Conservation (phyloP, 1,140 invertebrate genomes). For the Homalodisca vitripennis region DNA sequence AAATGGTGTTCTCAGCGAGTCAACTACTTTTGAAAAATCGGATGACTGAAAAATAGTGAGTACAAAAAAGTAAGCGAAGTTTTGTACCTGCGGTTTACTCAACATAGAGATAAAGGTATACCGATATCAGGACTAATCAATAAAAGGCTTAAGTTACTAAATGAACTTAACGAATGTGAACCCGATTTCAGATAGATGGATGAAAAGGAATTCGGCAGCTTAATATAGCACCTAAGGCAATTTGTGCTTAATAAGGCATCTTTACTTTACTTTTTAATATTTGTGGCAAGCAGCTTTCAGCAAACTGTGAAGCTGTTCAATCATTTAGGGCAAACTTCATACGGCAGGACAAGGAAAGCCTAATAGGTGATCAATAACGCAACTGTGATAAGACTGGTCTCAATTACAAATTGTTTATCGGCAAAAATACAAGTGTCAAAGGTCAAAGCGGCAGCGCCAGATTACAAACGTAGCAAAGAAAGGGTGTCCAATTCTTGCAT, state of each 20-base stretch:
- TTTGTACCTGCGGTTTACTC: slow-evolving; percentile 31
- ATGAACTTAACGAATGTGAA: slow-evolving; percentile 18
- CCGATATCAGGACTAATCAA: slow-evolving; percentile 22
- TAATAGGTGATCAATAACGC: slow-evolving; percentile 41
- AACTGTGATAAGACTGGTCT: slow-evolving; percentile 45
- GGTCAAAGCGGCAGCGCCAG: slow-evolving; percentile 36
- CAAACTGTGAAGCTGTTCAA: slow-evolving; percentile 15
- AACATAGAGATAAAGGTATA: slow-evolving; percentile 25
- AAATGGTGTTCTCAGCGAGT: slow-evolving; percentile 17
- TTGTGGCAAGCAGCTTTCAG: slow-evolving; percentile 38
- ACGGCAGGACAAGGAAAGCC: slow-evolving; percentile 28
- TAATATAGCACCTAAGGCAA: no score
- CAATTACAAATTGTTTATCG: slow-evolving; percentile 42
- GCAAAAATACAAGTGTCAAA: slow-evolving; percentile 39
- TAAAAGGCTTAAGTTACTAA: slow-evolving; percentile 14
- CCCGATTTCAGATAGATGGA: slow-evolving; percentile 37
- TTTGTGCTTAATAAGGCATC: slow-evolving; percentile 33
- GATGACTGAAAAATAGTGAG: slow-evolving; percentile 31
- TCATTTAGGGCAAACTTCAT: slow-evolving; percentile 31
- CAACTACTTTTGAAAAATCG: slow-evolving; percentile 29
- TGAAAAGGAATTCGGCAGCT: slow-evolving; percentile 33
- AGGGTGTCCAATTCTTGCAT: slow-evolving; percentile 34
- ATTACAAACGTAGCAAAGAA: slow-evolving; percentile 39
- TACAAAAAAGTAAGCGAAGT: slow-evolving; percentile 32
- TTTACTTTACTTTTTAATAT: no score